phyloP scores from a whole-genome alignment of 2,113 vertebrate genomes.

The Upupa epops region DNA sequence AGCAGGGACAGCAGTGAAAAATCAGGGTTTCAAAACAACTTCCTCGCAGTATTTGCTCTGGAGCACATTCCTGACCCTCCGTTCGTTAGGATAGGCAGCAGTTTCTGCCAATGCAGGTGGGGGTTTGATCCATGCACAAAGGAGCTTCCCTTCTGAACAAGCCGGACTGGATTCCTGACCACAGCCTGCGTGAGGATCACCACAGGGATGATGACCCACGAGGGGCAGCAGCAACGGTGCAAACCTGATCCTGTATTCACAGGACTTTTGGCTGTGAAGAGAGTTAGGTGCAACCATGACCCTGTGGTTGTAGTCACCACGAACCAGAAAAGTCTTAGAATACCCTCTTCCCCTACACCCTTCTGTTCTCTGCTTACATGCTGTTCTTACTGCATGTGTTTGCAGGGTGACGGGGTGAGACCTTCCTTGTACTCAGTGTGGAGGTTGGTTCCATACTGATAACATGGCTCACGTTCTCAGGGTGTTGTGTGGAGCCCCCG shows the following conservation, averaged over 20 bases:
- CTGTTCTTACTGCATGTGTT: not conserved
- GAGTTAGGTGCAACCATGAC: not conserved
- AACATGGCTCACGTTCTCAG: not conserved
- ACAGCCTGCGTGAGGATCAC: not conserved
- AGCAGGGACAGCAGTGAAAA: not conserved
- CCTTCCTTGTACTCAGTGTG: not conserved
- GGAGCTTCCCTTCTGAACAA: constrained; percentile 14
- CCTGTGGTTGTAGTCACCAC: not conserved
- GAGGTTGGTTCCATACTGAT: not conserved
- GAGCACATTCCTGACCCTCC: not conserved
- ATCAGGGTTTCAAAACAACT: constrained; percentile 1
- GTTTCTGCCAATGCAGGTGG: constrained; percentile 12
- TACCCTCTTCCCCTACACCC: not conserved
- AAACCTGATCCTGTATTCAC: not conserved
- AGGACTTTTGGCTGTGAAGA: not conserved
- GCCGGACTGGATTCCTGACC: not conserved
- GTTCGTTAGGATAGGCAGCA: constrained; percentile 17
- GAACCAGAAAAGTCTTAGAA: not conserved
- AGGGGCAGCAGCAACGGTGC: not conserved
- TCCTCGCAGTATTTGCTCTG: not conserved
- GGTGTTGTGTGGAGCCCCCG: not conserved
- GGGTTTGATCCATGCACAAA: constrained; percentile 27
- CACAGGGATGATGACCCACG: not conserved
- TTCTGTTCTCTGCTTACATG: not conserved
- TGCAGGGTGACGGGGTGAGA: not conserved